Percentiles rank a stretch among this genome's conserved stretches.
Conservation (phyloP, 2,888 invertebrate species). For the Monoplex corrugatus region DNA sequence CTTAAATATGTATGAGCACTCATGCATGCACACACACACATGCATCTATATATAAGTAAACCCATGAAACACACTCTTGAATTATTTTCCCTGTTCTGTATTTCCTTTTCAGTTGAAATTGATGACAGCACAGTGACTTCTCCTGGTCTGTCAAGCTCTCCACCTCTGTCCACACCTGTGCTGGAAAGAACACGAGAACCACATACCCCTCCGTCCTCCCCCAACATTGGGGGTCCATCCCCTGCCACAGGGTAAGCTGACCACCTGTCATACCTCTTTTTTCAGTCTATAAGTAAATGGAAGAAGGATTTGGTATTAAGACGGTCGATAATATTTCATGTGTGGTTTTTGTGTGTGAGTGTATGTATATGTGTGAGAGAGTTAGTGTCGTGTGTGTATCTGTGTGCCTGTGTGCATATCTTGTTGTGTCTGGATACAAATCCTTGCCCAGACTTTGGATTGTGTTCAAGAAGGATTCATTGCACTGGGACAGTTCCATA, state of each 20-base stretch:
- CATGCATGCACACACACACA: not conserved
- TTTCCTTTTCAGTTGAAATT: conserved; percentile 86
- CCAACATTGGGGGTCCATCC: conserved; percentile 80
- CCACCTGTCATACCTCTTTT: not conserved
- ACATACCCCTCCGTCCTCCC: conserved; percentile 83
- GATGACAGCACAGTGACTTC: conserved; percentile 86
- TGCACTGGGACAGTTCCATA: no score
- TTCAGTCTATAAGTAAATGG: not conserved
- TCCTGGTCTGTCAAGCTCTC: conserved; percentile 82
- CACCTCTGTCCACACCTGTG: conserved; percentile 75
- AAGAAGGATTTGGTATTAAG: not conserved
- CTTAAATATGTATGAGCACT: no score
- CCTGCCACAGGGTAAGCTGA: conserved; percentile 64
- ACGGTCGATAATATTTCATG: not conserved
- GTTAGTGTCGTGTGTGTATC: not conserved
- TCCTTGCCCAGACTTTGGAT: no score
- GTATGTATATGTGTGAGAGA: not conserved
- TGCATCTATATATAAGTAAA: not conserved
- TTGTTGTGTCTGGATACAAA: no score
- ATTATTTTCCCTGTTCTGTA: no score
- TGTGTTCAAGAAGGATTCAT: no score
- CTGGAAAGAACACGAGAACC: conserved; percentile 83
- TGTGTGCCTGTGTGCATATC: not conserved
- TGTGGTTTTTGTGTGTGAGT: not conserved
- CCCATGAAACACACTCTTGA: no score